Evolutionary conservation across 2,113 vertebrate genomes (phyloP).

Genomic region (Perca fluviatilis): DNA sequence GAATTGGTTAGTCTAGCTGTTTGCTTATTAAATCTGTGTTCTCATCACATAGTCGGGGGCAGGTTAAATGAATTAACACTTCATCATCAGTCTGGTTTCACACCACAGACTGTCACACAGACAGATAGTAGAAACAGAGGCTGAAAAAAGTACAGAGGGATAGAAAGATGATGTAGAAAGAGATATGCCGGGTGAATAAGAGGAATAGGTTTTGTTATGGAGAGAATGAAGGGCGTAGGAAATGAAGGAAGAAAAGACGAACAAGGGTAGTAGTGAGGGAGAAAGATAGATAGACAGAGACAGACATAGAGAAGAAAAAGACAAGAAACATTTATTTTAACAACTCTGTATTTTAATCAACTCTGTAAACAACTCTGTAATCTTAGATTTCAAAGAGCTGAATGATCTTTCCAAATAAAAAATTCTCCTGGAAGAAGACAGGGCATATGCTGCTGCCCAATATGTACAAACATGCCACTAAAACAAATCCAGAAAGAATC

Average conservation of each 20-base stretch:
- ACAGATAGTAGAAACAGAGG: neutral
- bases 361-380: too few species aligned
- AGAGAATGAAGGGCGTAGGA: neutral
- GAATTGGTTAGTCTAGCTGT: constrained; percentile 61
- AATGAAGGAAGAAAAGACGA: constrained; percentile 12
- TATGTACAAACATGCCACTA: too few species aligned
- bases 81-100: constrained; percentile 55
- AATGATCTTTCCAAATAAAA: too few species aligned
- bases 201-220: constrained; percentile 1
- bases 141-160: constrained; percentile 17
- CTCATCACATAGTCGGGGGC: constrained; percentile 56
- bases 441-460: too few species aligned
- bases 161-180: constrained; percentile 18
- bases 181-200: constrained; percentile 23
- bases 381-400: too few species aligned
- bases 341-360: too few species aligned
- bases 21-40: constrained; percentile 72
- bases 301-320: neutral
- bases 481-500: neutral
- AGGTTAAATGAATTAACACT: constrained; percentile 75
- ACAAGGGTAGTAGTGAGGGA: neutral
- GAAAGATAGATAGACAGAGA: neutral
- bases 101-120: constrained; percentile 58
- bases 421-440: too few species aligned
- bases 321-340: too few species aligned